phyloP scores from a whole-genome alignment of 1,140 invertebrate species.

The Tetraneura akinire region DNA sequence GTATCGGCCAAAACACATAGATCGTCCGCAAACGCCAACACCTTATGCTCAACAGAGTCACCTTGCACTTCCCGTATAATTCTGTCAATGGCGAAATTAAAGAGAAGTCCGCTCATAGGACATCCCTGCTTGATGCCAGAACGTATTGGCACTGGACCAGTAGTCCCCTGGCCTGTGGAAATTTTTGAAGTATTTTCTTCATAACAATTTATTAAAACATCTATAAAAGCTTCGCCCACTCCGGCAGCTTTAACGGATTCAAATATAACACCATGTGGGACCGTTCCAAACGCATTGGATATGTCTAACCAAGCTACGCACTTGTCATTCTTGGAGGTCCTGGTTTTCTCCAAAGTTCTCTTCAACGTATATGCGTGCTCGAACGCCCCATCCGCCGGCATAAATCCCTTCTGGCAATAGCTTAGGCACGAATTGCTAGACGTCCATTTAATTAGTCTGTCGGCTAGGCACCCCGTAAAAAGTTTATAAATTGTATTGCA shows the following conservation, averaged over 20 bases:
- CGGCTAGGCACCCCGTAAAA: conserved; percentile 55
- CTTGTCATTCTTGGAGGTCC: neutral
- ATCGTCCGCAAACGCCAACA: too few relatives aligned
- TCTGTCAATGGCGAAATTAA: neutral
- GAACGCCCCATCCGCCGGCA: conserved; percentile 35
- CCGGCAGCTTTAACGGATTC: neutral
- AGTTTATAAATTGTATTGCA: conserved; percentile 57
- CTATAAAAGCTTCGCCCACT: too few relatives aligned
- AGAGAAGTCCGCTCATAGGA: neutral
- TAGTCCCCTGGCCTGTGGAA: neutral
- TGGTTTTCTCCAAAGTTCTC: neutral
- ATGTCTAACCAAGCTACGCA: conserved; percentile 9
- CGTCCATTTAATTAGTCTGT: conserved; percentile 36
- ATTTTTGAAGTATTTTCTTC: neutral
- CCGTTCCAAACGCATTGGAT: neutral
- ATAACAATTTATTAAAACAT: neutral
- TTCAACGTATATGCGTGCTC: neutral
- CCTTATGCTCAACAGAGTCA: too few relatives aligned
- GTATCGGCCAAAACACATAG: too few relatives aligned
- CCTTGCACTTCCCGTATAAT: neutral
- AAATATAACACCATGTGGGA: neutral
- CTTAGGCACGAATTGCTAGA: neutral
- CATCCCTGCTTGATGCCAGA: neutral
- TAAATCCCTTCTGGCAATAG: conserved; percentile 53
- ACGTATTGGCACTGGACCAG: rapidly evolving